Evolutionary conservation across 2,797 vertebrate genomes (phyloP).

Genomic region (Pygocentrus nattereri): DNA sequence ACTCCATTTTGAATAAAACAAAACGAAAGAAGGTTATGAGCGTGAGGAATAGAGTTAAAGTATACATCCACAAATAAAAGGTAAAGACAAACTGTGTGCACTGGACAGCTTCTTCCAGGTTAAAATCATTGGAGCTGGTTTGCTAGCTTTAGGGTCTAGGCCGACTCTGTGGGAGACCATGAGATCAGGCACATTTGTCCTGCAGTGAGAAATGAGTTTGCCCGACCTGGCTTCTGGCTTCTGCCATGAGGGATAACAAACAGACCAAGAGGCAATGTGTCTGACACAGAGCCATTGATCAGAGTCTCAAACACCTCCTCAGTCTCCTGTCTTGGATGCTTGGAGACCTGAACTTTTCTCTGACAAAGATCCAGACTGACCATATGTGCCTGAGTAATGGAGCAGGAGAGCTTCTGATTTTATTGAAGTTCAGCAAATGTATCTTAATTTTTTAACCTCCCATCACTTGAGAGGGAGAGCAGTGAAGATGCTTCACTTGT

Average conservation of each 20-base stretch:
- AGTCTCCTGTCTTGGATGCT: not conserved
- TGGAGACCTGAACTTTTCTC: not conserved
- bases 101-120: not conserved
- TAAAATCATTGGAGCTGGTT: not conserved
- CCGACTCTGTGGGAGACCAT: not conserved
- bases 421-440: too few relatives aligned
- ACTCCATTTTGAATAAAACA: too few relatives aligned
- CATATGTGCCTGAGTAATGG: not conserved
- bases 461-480: too few relatives aligned
- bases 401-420: not conserved
- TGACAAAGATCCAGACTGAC: not conserved
- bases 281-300: not conserved
- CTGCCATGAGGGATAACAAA: constrained; percentile 5
- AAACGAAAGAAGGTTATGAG: not conserved
- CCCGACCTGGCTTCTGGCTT: not conserved
- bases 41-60: not conserved
- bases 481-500: too few relatives aligned
- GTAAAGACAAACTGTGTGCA: not conserved
- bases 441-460: too few relatives aligned
- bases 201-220: not conserved
- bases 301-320: not conserved
- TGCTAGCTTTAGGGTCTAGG: not conserved
- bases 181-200: constrained; percentile 6
- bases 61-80: not conserved
- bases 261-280: not conserved